phyloP scores from a whole-genome alignment of 2,888 invertebrate species.

The Norana najaformis region DNA sequence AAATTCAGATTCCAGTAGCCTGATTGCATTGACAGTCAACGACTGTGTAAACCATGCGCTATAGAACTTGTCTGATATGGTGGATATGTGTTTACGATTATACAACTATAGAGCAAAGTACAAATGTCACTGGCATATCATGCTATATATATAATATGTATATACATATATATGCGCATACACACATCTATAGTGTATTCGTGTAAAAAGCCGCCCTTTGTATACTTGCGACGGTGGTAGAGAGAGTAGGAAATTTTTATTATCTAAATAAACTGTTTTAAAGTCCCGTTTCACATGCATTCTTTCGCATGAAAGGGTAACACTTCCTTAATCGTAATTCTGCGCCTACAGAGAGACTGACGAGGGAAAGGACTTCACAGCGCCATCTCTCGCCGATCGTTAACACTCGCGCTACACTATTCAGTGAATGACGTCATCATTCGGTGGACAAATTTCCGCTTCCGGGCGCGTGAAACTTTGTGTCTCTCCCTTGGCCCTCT shows the following conservation, averaged over 20 bases:
- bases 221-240: not conserved
- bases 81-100: not conserved
- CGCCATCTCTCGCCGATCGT: not conserved
- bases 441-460: not conserved
- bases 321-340: no score
- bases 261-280: not conserved
- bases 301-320: not conserved
- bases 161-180: no score
- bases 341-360: not conserved
- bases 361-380: not conserved
- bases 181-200: not conserved
- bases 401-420: not conserved
- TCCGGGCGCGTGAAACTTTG: not conserved
- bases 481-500: not conserved
- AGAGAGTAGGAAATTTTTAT: not conserved
- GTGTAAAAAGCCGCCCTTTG: not conserved
- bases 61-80: constrained; percentile 13
- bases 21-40: not conserved
- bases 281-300: not conserved
- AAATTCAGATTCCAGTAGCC: not conserved
- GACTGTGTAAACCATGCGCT: not conserved
- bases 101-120: not conserved
- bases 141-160: not conserved
- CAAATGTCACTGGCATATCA: not conserved
- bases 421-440: constrained; percentile 10